Evolutionary conservation across 2,113 vertebrate species (phyloP).

Genomic region (Apus apus): DNA sequence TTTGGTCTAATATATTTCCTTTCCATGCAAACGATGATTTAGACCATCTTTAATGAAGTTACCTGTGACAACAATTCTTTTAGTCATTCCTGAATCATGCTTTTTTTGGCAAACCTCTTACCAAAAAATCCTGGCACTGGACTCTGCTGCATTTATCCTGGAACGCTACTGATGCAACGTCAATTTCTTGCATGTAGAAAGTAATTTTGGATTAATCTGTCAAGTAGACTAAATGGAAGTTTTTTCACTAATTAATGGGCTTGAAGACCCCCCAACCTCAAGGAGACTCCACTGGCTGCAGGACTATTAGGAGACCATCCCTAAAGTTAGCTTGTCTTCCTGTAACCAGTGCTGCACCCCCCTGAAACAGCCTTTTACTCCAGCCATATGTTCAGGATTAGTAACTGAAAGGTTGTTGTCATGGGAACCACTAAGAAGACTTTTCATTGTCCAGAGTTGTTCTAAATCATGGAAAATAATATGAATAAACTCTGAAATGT

Average conservation of each 20-base stretch:
- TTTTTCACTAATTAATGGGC: neutral
- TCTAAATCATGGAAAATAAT: neutral
- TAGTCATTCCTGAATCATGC: neutral
- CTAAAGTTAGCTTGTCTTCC: neutral
- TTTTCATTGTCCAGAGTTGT: neutral
- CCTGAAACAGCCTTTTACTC: neutral
- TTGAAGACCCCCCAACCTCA: neutral
- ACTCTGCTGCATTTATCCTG: neutral
- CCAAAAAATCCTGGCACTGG: neutral
- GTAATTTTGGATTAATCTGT: neutral
- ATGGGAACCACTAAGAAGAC: neutral
- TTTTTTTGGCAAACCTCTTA: neutral
- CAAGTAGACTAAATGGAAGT: neutral
- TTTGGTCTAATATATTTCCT: neutral
- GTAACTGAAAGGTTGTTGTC: neutral
- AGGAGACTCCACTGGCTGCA: neutral
- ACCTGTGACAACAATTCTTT: neutral
- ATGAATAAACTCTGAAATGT: neutral
- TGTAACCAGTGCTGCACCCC: neutral
- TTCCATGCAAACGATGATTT: neutral
- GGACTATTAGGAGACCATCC: neutral
- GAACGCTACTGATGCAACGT: neutral
- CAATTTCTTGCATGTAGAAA: neutral
- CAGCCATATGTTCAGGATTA: neutral
- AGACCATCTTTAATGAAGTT: neutral